These are phyloP conservation scores for Callyntrura guangdongensis DNA, from an alignment of 2,888 invertebrate species.

Conservation along the genomic window DNA sequence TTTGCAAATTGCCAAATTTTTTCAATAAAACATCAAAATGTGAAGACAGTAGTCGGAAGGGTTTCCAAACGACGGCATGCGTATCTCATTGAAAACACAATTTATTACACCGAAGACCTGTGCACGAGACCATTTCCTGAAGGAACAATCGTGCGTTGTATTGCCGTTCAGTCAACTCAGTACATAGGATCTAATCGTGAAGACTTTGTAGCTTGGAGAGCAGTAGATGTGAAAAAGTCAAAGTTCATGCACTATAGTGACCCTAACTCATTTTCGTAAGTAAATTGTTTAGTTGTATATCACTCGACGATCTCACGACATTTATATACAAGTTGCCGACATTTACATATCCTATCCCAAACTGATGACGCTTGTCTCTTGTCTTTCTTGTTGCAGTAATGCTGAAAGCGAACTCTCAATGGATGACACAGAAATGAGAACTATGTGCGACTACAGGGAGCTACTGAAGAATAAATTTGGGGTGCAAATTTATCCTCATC, in stretches of 20 bases:
- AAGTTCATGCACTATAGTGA: constrained; percentile 75
- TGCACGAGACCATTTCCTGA: constrained; percentile 88
- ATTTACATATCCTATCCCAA: too few relatives aligned
- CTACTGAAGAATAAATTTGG: constrained; percentile 19
- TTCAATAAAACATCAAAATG: constrained; percentile 66
- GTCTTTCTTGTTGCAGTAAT: background rate
- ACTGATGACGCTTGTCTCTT: background rate
- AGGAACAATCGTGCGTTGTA: constrained; percentile 88
- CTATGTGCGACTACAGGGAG: background rate
- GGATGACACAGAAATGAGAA: background rate
- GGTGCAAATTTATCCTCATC: background rate
- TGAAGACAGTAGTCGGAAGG: constrained; percentile 86
- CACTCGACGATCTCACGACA: too few relatives aligned
- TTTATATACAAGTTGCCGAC: too few relatives aligned
- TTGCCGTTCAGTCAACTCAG: constrained; percentile 90
- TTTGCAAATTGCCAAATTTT: constrained; percentile 67
- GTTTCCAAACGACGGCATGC: constrained; percentile 85
- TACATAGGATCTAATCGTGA: constrained; percentile 88
- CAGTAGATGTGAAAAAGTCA: constrained; percentile 87
- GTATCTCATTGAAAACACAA: constrained; percentile 88
- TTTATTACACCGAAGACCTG: constrained; percentile 88
- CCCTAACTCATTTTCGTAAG: constrained; percentile 43
- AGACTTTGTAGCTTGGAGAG: constrained; percentile 88
- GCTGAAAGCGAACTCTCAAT: background rate
- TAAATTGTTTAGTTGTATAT: too few relatives aligned